Evolutionary conservation across 2,888 invertebrate genomes (phyloP).

Genomic region (Panopea generosa): DNA sequence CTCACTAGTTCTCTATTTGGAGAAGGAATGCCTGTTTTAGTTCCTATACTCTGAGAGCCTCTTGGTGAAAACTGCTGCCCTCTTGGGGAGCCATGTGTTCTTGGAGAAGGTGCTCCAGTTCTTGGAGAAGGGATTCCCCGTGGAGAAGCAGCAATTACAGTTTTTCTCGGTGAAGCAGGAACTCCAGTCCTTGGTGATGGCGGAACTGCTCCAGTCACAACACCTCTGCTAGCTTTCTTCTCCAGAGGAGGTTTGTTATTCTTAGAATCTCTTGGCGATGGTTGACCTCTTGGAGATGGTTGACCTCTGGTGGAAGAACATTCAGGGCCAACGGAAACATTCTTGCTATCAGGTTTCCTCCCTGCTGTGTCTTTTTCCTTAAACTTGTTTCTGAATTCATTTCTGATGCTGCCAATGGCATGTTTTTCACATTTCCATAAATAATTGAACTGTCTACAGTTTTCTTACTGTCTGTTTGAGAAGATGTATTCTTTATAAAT

Average conservation of each 20-base stretch:
- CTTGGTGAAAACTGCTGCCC: conserved; percentile 29
- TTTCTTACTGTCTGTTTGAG: conserved; percentile 19
- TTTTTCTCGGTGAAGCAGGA: conserved; percentile 44
- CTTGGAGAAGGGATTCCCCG: conserved; percentile 8
- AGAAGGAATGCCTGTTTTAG: conserved; percentile 10
- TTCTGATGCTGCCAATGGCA: conserved; percentile 10
- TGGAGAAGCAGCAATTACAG: conserved; percentile 47
- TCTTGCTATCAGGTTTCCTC: neutral
- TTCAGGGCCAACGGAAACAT: neutral
- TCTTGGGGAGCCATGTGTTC: conserved; percentile 47
- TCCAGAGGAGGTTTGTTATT: conserved; percentile 49
- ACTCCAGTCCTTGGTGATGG: conserved; percentile 40
- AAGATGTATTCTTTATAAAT: conserved; percentile 13
- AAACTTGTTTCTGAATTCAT: conserved; percentile 11
- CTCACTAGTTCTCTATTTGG: conserved; percentile 8
- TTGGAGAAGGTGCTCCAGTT: conserved; percentile 28
- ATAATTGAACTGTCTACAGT: neutral
- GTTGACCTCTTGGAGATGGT: conserved; percentile 6
- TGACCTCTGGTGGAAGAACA: conserved; percentile 6
- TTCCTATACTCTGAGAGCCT: neutral
- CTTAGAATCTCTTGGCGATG: neutral
- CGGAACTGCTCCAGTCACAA: conserved; percentile 17
- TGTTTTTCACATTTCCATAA: conserved; percentile 3
- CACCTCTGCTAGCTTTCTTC: conserved; percentile 36
- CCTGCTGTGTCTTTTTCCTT: no score